phyloP scores from a whole-genome alignment of 2,113 vertebrate genomes.

The Azemiops feae region DNA sequence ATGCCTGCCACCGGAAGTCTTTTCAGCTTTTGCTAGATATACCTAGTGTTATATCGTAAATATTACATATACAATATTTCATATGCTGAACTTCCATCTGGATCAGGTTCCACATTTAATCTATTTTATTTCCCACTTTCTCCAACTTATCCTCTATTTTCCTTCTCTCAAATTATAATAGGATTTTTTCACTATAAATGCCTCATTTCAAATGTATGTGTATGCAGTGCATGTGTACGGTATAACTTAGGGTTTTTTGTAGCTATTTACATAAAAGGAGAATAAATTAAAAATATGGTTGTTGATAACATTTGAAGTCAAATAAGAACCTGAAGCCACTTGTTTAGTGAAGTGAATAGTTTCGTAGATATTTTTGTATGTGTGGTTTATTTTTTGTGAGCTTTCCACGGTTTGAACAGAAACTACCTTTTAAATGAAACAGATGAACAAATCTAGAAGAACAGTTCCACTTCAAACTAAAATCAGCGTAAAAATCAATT shows the following conservation, averaged over 20 bases:
- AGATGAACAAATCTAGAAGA: no score
- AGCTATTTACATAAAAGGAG: background rate
- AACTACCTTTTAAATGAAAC: no score
- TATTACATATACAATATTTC: slow-evolving; percentile 28
- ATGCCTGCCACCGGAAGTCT: no score
- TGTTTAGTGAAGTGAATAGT: background rate
- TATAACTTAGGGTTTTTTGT: no score
- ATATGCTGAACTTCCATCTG: slow-evolving; percentile 35
- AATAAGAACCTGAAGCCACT: background rate
- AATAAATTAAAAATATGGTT: background rate
- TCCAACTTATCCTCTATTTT: background rate
- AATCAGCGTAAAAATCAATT: no score
- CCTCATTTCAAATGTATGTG: background rate
- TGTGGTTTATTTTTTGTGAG: background rate
- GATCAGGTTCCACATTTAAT: background rate
- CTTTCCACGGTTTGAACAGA: background rate
- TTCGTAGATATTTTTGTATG: background rate
- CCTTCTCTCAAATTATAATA: background rate
- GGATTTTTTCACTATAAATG: background rate
- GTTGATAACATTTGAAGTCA: background rate
- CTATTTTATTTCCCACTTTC: background rate
- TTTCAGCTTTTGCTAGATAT: slow-evolving; percentile 46
- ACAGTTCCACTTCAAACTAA: no score
- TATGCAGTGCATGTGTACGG: no score
- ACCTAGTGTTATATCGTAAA: slow-evolving; percentile 26